phyloP scores from a whole-genome alignment of 2,113 vertebrate genomes.

The Antigone vipio region DNA sequence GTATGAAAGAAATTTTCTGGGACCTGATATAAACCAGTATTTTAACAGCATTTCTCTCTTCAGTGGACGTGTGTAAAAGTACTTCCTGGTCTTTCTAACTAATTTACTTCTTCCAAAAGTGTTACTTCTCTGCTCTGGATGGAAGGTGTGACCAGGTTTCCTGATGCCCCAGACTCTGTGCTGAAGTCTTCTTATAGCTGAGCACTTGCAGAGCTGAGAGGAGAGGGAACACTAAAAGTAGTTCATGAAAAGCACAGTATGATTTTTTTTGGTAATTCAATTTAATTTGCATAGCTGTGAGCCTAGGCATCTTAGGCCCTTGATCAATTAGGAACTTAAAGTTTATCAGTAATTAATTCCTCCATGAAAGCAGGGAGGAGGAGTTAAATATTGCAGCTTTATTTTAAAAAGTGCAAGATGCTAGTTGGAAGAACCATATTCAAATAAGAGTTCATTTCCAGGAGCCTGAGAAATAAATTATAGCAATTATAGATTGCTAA shows the following conservation, averaged over 20 bases:
- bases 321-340: neutral
- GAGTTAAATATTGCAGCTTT: neutral
- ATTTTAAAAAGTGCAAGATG: neutral
- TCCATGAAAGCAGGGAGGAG: neutral
- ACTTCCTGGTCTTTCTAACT: neutral
- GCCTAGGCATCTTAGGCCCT: neutral
- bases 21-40: neutral
- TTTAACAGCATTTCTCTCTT: neutral
- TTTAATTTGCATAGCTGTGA: neutral
- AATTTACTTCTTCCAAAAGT: neutral
- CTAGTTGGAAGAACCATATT: neutral
- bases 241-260: neutral
- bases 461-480: neutral
- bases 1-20: neutral
- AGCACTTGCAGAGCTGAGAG: neutral
- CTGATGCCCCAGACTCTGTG: neutral
- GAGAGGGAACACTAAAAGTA: neutral
- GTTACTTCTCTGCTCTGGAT: neutral
- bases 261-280: neutral
- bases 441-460: neutral
- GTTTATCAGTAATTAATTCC: neutral
- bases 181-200: neutral
- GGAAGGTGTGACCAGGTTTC: neutral
- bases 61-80: neutral
- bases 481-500: neutral